A percentile compares a stretch with the other conserved stretches of the same genome.
These are phyloP conservation scores for Urocynchramus pylzowi DNA, from an alignment of 2,113 vertebrate species.

Conservation along the genomic window DNA sequence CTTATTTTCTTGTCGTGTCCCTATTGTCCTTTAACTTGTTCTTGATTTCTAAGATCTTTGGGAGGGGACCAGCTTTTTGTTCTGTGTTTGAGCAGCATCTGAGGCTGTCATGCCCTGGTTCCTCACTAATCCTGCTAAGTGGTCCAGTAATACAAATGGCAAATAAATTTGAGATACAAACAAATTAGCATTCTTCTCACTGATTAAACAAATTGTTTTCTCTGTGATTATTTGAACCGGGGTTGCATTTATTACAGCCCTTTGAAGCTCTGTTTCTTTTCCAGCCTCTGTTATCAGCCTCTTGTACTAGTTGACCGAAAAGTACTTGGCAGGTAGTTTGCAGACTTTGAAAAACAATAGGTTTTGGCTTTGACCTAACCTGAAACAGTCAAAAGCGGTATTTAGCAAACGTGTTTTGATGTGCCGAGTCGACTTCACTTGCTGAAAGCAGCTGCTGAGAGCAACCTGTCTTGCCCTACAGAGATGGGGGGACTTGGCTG, in stretches of 20 bases:
- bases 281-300: not conserved
- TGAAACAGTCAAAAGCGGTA: not conserved
- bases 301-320: not conserved
- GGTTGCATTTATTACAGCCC: not conserved
- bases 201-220: not conserved
- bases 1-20: slow-evolving; percentile 41
- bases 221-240: not conserved
- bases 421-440: not conserved
- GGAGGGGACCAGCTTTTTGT: not conserved
- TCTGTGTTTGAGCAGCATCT: not conserved
- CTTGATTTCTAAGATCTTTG: not conserved
- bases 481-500: not conserved
- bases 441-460: not conserved
- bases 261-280: slow-evolving; percentile 31
- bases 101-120: not conserved
- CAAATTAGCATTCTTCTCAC: slow-evolving; percentile 14
- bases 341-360: slow-evolving; percentile 28
- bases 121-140: not conserved
- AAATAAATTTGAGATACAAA: slow-evolving; percentile 22
- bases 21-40: slow-evolving; percentile 2
- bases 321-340: slow-evolving; percentile 34
- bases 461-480: not conserved
- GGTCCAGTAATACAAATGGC: not conserved
- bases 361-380: slow-evolving; percentile 32
- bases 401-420: not conserved